phyloP scores from a whole-genome alignment of 2,113 vertebrate species.

The Gambusia holbrooki region DNA sequence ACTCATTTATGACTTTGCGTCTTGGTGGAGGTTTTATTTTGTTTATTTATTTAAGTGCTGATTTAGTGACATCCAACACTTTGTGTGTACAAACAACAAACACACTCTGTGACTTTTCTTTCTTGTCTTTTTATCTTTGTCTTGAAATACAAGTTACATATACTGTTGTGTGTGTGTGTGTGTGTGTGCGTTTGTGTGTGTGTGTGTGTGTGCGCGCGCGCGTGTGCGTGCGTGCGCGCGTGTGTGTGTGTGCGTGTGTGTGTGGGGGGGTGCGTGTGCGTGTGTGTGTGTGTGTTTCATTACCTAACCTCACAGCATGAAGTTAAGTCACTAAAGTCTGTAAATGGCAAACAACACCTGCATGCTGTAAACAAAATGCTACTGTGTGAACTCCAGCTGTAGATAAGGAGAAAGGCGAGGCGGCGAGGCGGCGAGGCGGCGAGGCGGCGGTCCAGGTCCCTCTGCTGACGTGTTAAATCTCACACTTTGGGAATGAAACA shows the following conservation, averaged over 20 bases:
- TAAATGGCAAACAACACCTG: constrained; percentile 61
- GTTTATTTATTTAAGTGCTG: neutral
- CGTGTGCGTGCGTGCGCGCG: too few relatives aligned
- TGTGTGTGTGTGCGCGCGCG: constrained; percentile 26
- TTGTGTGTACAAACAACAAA: constrained; percentile 24
- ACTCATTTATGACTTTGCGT: neutral
- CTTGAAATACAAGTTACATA: constrained; percentile 48
- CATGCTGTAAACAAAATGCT: constrained; percentile 61
- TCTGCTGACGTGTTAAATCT: constrained; percentile 77
- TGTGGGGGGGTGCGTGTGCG: too few relatives aligned
- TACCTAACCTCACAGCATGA: constrained; percentile 48
- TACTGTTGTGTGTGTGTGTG: constrained; percentile 2
- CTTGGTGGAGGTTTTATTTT: neutral
- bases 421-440: constrained; percentile 45
- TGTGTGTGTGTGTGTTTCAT: constrained; percentile 7
- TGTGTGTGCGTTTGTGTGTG: constrained; percentile 4
- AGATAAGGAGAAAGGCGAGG: constrained; percentile 26
- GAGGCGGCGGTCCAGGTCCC: constrained; percentile 54
- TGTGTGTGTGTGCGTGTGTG: constrained; percentile 4
- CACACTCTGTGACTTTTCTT: constrained; percentile 10
- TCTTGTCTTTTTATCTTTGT: neutral
- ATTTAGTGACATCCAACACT: constrained; percentile 14
- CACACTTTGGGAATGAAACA: constrained; percentile 73
- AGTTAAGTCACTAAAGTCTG: constrained; percentile 43
- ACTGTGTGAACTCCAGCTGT: constrained; percentile 68